Evolutionary conservation across 1,140 invertebrate species (phyloP).

Genomic region (Ridgeia piscesae): DNA sequence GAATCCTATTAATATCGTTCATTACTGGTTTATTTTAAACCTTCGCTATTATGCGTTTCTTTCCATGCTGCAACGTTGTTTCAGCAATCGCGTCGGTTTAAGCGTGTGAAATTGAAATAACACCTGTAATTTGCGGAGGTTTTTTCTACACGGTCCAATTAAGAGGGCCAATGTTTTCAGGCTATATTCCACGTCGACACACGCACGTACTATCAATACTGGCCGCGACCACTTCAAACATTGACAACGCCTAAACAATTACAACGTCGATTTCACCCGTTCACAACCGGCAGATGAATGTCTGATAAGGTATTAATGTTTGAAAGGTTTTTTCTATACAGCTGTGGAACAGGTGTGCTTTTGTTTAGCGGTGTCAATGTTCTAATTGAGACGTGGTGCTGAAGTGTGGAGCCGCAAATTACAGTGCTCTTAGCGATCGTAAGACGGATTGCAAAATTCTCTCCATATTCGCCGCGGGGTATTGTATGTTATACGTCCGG

Average conservation of each 20-base stretch:
- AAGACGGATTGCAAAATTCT: not conserved
- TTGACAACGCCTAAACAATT: not conserved
- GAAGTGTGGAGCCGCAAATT: not conserved
- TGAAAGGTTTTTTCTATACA: not conserved
- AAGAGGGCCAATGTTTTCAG: too few species aligned
- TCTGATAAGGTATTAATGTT: not conserved
- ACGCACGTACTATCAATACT: not conserved
- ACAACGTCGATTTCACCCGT: not conserved
- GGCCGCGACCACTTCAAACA: not conserved
- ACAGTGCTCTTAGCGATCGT: not conserved
- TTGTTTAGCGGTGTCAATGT: not conserved
- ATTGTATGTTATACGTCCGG: not conserved
- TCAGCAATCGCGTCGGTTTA: too few species aligned
- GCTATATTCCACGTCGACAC: not conserved
- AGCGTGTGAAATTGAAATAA: too few species aligned
- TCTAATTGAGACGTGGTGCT: not conserved
- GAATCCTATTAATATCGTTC: not conserved
- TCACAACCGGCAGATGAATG: not conserved
- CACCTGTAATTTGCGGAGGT: too few species aligned
- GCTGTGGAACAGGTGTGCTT: not conserved
- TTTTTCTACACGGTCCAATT: too few species aligned
- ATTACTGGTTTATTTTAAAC: not conserved
- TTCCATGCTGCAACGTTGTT: not conserved
- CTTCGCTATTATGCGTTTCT: not conserved
- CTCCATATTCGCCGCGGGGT: not conserved